phyloP scores from a whole-genome alignment of 2,888 invertebrate species.

The Scaptomyza tumidula region DNA sequence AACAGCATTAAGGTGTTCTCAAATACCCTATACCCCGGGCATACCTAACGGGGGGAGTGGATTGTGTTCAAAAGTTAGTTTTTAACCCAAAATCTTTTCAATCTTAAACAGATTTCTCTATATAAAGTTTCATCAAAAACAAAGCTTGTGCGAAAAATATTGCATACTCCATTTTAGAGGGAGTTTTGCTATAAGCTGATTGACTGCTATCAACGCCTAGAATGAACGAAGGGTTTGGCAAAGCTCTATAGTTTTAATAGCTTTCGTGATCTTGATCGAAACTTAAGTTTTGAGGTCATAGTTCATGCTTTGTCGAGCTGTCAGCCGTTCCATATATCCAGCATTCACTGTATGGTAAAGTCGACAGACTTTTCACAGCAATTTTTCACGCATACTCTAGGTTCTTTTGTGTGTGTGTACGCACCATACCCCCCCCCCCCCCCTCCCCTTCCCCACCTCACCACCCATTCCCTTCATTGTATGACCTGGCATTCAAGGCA shows the following conservation, averaged over 20 bases:
- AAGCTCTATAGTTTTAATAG: too few species aligned
- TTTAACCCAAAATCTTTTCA: too few species aligned
- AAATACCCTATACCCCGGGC: not conserved
- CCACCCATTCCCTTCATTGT: constrained; percentile 1
- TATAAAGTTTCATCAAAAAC: too few species aligned
- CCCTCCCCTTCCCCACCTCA: not conserved
- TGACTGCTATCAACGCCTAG: not conserved
- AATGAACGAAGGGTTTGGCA: too few species aligned
- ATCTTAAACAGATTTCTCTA: too few species aligned
- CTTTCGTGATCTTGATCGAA: too few species aligned
- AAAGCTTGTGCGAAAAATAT: too few species aligned
- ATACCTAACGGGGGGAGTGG: too few species aligned
- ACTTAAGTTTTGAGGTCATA: too few species aligned
- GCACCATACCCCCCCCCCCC: too few species aligned
- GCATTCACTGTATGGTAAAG: not conserved
- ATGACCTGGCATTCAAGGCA: constrained; percentile 58
- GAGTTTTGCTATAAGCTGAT: not conserved
- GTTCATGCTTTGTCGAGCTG: too few species aligned
- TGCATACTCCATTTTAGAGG: not conserved
- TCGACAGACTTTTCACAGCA: not conserved
- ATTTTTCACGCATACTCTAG: not conserved
- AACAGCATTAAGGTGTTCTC: constrained; percentile 4
- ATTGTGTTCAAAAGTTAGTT: too few species aligned
- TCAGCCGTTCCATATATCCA: not conserved
- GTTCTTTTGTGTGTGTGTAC: not conserved